Percentiles rank a stretch among this genome's conserved stretches.
These are phyloP conservation scores for Melanotus villosus DNA, from an alignment of 2,888 invertebrate species.

Conservation along the genomic window DNA sequence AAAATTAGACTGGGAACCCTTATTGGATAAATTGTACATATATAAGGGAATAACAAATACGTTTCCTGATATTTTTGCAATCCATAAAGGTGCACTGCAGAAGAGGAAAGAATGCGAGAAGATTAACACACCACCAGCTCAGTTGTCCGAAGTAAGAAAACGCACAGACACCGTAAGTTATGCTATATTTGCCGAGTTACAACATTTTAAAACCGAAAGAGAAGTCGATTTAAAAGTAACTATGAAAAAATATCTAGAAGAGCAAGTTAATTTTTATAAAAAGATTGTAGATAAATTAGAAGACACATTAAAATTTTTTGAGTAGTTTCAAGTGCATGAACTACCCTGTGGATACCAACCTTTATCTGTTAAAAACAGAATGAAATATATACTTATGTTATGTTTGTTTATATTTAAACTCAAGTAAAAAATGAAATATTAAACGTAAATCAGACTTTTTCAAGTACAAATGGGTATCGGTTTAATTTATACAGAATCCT, in stretches of 20 bases:
- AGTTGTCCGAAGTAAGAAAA: slow-evolving; percentile 84
- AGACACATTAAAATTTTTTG: slow-evolving; percentile 67
- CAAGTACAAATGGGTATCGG: too few species aligned
- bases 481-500: too few species aligned
- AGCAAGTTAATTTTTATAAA: slow-evolving; percentile 94
- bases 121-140: slow-evolving; percentile 84
- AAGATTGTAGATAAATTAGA: slow-evolving; percentile 84
- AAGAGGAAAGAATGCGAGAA: slow-evolving; percentile 92
- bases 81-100: slow-evolving; percentile 91
- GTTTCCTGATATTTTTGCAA: slow-evolving; percentile 91
- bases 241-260: slow-evolving; percentile 87
- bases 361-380: background rate
- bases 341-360: background rate
- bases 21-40: slow-evolving; percentile 92
- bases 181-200: slow-evolving; percentile 93
- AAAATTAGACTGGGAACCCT: slow-evolving; percentile 90
- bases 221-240: slow-evolving; percentile 88
- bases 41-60: slow-evolving; percentile 93
- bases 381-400: too few species aligned
- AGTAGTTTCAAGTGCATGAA: background rate
- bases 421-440: too few species aligned
- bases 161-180: slow-evolving; percentile 94
- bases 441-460: too few species aligned
- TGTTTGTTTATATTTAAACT: too few species aligned
- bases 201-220: slow-evolving; percentile 91